A percentile compares a stretch with the other conserved stretches of the same genome.
phyloP scores from a whole-genome alignment of 37 sponge, comb jelly and placozoan species.

The Aphrocallistes beatrix region DNA sequence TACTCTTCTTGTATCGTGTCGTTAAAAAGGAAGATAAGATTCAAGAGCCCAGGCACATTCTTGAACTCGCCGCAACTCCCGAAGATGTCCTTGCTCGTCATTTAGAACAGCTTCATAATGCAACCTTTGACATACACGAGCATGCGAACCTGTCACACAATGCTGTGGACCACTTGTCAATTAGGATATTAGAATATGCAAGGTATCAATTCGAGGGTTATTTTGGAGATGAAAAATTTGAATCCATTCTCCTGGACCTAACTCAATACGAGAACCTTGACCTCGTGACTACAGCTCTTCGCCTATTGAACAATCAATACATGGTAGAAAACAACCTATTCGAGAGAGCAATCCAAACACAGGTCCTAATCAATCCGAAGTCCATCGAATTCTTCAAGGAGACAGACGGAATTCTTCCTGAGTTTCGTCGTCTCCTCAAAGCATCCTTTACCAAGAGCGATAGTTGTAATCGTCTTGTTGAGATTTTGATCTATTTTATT shows the following conservation, averaged over 20 bases:
- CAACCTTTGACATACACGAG: not conserved
- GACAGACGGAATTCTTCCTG: not conserved
- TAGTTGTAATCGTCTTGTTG: not conserved
- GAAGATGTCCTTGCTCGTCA: not conserved
- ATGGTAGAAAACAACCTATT: slow-evolving; percentile 17
- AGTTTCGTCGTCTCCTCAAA: not conserved
- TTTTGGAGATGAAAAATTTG: not conserved
- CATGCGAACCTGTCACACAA: not conserved
- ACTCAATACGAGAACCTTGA: slow-evolving; percentile 17
- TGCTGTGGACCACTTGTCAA: not conserved
- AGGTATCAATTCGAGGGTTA: not conserved
- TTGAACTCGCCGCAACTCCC: not conserved
- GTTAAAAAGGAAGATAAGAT: not conserved
- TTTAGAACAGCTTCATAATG: not conserved
- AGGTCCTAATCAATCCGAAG: not conserved
- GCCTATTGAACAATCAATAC: slow-evolving; percentile 9
- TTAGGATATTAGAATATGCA: not conserved
- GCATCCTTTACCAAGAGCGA: not conserved
- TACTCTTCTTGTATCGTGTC: not conserved
- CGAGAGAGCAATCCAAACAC: slow-evolving; percentile 19
- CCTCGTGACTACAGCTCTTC: not conserved
- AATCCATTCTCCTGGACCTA: not conserved
- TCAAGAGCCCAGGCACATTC: not conserved
- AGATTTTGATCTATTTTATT: not conserved
- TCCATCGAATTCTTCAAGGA: not conserved